Percentiles rank a stretch among this genome's conserved stretches.
These are phyloP conservation scores for Stenodema calcarata DNA, from an alignment of 2,888 invertebrate genomes.

Conservation along the genomic window DNA sequence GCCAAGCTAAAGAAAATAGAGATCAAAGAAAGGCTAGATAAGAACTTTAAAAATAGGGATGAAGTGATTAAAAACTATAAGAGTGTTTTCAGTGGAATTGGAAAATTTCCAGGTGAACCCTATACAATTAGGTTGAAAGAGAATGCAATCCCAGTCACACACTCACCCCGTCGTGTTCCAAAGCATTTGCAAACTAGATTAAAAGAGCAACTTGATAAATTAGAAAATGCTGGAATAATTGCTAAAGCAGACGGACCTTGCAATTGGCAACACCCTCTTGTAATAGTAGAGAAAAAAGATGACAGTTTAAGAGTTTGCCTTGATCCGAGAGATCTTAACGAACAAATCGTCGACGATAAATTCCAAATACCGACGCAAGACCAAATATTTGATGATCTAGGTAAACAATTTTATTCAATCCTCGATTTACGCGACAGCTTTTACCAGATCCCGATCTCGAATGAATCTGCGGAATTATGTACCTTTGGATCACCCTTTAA, in stretches of 20 bases:
- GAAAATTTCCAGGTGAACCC: slow-evolving; percentile 14
- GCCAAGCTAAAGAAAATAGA: background rate
- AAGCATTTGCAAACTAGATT: slow-evolving; percentile 52
- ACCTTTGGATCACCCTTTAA: too few relatives aligned
- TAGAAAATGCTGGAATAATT: too few relatives aligned
- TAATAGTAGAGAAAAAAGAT: slow-evolving; percentile 58
- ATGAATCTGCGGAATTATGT: slow-evolving; percentile 46
- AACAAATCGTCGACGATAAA: too few relatives aligned
- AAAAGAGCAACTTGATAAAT: slow-evolving; percentile 54
- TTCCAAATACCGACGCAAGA: slow-evolving; percentile 14
- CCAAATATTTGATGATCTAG: slow-evolving; percentile 29
- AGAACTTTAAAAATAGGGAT: background rate
- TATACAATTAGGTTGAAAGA: slow-evolving; percentile 56
- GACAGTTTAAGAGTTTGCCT: slow-evolving; percentile 54
- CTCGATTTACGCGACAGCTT: too few relatives aligned
- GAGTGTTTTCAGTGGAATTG: background rate
- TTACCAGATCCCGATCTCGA: slow-evolving; percentile 47
- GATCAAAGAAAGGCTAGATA: too few relatives aligned
- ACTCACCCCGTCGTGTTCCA: slow-evolving; percentile 53
- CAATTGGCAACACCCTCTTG: slow-evolving; percentile 60
- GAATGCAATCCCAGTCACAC: slow-evolving; percentile 15
- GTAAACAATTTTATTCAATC: slow-evolving; percentile 47
- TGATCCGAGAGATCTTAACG: too few relatives aligned
- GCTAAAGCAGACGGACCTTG: too few relatives aligned
- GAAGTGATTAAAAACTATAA: background rate